A percentile compares a stretch with the other conserved stretches of the same genome.
phyloP scores from a whole-genome alignment of 2,113 vertebrate species.

The Pedetes capensis region DNA sequence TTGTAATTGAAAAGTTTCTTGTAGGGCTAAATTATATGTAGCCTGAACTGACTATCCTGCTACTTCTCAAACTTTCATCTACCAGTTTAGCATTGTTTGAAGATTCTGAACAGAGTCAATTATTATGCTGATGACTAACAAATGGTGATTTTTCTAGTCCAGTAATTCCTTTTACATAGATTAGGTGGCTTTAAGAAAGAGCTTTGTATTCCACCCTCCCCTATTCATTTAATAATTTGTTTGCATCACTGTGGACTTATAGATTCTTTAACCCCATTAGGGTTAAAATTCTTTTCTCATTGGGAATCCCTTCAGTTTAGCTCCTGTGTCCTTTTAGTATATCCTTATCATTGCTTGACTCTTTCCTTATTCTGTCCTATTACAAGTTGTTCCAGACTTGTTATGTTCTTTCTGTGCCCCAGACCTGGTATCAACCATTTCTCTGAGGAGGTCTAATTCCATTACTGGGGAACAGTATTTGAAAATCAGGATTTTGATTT shows the following conservation, averaged over 20 bases:
- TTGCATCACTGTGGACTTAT: background rate
- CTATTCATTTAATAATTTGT: background rate
- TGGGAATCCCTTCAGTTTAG: background rate
- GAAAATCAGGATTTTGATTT: background rate
- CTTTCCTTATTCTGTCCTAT: background rate
- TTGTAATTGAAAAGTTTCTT: background rate
- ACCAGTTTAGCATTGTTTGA: background rate
- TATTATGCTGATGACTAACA: background rate
- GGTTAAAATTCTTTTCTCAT: background rate
- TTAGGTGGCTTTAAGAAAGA: background rate
- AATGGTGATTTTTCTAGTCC: conserved; percentile 5
- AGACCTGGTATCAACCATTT: background rate
- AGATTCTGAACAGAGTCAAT: background rate
- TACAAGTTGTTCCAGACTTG: background rate
- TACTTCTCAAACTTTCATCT: background rate
- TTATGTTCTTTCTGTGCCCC: background rate
- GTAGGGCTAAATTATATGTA: too few species aligned
- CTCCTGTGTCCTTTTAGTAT: background rate
- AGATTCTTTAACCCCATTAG: background rate
- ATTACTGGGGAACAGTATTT: background rate
- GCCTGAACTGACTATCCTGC: background rate
- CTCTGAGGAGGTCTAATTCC: background rate
- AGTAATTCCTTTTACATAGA: background rate
- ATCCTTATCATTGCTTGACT: background rate
- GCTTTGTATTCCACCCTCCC: background rate